Percentiles rank a stretch among this genome's conserved stretches.
Evolutionary conservation across 2,113 vertebrate species (phyloP).

Genomic region (Thryonomys swinderianus): DNA sequence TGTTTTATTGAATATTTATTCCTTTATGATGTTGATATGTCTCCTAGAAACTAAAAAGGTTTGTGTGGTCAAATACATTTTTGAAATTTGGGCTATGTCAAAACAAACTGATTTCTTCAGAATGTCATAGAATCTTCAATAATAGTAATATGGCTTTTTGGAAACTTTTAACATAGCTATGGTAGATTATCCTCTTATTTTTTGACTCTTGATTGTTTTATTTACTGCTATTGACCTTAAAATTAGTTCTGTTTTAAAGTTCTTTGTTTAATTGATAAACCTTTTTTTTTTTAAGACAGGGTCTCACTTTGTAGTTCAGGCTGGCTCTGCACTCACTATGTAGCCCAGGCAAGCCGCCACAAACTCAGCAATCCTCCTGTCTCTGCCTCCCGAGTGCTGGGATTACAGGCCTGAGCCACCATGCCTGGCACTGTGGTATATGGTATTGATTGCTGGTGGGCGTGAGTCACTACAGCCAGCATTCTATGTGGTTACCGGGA

Average conservation of each 20-base stretch:
- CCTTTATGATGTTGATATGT: conserved; percentile 25
- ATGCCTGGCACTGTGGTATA: too few relatives aligned
- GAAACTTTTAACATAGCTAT: not conserved
- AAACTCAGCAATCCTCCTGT: too few relatives aligned
- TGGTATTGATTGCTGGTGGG: too few relatives aligned
- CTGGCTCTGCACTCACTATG: too few relatives aligned
- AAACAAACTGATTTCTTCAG: conserved; percentile 36
- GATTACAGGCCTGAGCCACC: too few relatives aligned
- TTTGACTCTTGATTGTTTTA: not conserved
- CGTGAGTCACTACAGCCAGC: too few relatives aligned
- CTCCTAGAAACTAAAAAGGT: conserved; percentile 29
- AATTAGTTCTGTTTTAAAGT: conserved; percentile 7
- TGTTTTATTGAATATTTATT: conserved; percentile 31
- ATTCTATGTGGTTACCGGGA: too few relatives aligned
- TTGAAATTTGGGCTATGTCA: conserved; percentile 4
- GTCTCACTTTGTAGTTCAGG: too few relatives aligned
- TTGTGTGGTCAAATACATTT: conserved; percentile 23
- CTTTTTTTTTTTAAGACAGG: not conserved
- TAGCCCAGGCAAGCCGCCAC: too few relatives aligned
- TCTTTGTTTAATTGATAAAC: not conserved
- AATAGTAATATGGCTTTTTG: not conserved
- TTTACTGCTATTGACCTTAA: not conserved
- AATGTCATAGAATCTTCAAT: conserved; percentile 34
- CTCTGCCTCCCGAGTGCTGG: too few relatives aligned
- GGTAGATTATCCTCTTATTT: not conserved